Percentiles rank a stretch among this genome's conserved stretches.
Evolutionary conservation across 2,113 vertebrate genomes (phyloP).

Genomic region (Cheirogaleus medius): DNA sequence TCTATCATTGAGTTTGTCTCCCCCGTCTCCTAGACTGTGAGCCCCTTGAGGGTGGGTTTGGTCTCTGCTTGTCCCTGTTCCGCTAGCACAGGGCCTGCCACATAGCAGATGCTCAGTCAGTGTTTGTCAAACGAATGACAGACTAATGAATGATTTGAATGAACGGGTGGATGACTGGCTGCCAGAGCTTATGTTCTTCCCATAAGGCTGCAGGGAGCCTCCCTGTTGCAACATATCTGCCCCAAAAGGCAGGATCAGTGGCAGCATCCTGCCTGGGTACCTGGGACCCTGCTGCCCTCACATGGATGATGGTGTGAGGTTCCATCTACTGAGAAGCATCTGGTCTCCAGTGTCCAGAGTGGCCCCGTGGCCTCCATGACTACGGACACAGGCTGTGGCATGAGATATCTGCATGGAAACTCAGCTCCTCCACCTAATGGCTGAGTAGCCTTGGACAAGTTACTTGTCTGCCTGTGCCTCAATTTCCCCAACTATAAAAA

Average conservation of each 20-base stretch:
- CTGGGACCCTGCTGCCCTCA: not conserved
- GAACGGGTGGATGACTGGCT: not conserved
- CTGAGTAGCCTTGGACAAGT: not conserved
- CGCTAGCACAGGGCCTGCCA: not conserved
- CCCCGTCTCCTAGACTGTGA: not conserved
- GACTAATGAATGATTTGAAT: not conserved
- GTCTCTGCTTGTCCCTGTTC: not conserved
- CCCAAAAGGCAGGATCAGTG: not conserved
- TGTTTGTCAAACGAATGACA: not conserved
- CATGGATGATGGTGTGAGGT: rapidly evolving
- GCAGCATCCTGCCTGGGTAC: not conserved
- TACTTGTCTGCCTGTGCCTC: not conserved
- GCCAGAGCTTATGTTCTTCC: not conserved
- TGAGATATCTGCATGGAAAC: not conserved
- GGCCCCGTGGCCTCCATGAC: not conserved
- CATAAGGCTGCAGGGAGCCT: not conserved
- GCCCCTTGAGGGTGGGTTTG: not conserved
- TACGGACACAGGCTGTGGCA: not conserved
- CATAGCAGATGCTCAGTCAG: not conserved
- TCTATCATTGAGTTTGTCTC: not conserved
- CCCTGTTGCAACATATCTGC: rapidly evolving
- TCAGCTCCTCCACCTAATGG: not conserved
- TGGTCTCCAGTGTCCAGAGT: not conserved
- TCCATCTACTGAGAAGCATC: not conserved
- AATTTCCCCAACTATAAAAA: not conserved